Conservation (phyloP, 2,888 invertebrate species). For the Mesochorus sp. region DNA sequence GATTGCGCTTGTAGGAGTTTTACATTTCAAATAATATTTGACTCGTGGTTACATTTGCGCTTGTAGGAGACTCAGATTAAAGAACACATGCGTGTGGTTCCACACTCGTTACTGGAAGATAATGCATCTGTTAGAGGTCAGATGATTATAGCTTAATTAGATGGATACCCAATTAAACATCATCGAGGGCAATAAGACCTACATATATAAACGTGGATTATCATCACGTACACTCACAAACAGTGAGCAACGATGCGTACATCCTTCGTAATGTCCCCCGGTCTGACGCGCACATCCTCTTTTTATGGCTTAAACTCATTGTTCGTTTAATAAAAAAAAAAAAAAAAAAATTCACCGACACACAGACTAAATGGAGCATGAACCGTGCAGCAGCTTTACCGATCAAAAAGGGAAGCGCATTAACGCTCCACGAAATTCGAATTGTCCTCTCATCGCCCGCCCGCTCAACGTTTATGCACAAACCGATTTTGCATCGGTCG, state of each 20-base stretch:
- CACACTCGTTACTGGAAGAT: slow-evolving; percentile 21
- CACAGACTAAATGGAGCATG: slow-evolving; percentile 46
- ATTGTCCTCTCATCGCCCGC: slow-evolving; percentile 15
- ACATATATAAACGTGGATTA: slow-evolving; percentile 45
- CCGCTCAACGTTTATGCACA: neutral
- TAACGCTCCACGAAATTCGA: slow-evolving; percentile 53
- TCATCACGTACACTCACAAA: slow-evolving; percentile 24
- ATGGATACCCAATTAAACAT: slow-evolving; percentile 31
- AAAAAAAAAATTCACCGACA: too few species aligned
- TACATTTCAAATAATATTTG: too few species aligned
- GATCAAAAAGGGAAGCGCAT: slow-evolving; percentile 51
- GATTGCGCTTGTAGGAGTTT: too few species aligned
- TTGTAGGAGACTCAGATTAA: slow-evolving; percentile 35
- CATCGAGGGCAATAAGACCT: slow-evolving; percentile 40
- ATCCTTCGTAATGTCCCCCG: slow-evolving; percentile 13
- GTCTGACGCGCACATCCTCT: slow-evolving; percentile 19
- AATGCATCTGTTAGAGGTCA: slow-evolving; percentile 27
- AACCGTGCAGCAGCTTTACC: slow-evolving; percentile 40
- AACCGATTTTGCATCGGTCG: slow-evolving; percentile 12
- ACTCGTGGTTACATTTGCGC: too few species aligned
- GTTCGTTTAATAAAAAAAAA: slow-evolving; percentile 48
- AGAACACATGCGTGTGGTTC: slow-evolving; percentile 25
- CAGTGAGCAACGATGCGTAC: slow-evolving; percentile 41
- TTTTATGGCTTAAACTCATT: slow-evolving; percentile 37
- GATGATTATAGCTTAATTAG: slow-evolving; percentile 57